A percentile compares a stretch with the other conserved stretches of the same genome.
Evolutionary conservation across 2,113 vertebrate species (phyloP).

Genomic region (Lycaon pictus): DNA sequence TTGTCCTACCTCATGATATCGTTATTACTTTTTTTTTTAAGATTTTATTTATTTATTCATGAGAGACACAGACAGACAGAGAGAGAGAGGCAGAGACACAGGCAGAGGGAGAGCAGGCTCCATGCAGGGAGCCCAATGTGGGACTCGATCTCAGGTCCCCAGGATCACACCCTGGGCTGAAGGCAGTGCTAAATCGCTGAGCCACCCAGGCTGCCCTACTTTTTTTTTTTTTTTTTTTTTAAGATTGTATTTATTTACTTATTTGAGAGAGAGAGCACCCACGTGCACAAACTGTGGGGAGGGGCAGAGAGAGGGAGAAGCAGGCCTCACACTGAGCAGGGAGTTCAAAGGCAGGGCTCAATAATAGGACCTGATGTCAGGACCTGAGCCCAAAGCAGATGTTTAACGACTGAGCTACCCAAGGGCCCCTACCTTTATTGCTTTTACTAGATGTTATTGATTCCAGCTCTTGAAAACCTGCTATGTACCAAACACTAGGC

Average conservation of each 20-base stretch:
- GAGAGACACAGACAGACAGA: no score
- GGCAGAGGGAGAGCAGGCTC: no score
- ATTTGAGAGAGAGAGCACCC: neutral
- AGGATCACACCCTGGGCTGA: no score
- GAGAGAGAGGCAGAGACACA: no score
- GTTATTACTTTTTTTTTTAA: slow-evolving; percentile 38
- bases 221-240: neutral
- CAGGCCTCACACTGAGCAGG: neutral
- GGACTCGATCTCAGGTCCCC: no score
- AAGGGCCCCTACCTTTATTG: neutral
- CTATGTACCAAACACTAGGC: neutral
- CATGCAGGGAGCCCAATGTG: no score
- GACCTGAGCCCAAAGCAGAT: neutral
- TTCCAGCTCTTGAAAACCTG: neutral
- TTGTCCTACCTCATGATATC: neutral
- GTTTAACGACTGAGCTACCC: neutral
- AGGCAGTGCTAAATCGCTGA: no score
- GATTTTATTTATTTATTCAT: neutral
- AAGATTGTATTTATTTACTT: neutral
- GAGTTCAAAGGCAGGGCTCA: neutral
- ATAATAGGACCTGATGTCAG: neutral
- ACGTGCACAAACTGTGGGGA: rapidly evolving
- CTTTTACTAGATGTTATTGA: slow-evolving; percentile 19
- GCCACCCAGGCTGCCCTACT: no score
- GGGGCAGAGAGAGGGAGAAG: neutral